Percentiles rank a stretch among this genome's conserved stretches.
These are phyloP conservation scores for Megamerina dolium DNA, from an alignment of 2,888 invertebrate genomes.

Conservation along the genomic window DNA sequence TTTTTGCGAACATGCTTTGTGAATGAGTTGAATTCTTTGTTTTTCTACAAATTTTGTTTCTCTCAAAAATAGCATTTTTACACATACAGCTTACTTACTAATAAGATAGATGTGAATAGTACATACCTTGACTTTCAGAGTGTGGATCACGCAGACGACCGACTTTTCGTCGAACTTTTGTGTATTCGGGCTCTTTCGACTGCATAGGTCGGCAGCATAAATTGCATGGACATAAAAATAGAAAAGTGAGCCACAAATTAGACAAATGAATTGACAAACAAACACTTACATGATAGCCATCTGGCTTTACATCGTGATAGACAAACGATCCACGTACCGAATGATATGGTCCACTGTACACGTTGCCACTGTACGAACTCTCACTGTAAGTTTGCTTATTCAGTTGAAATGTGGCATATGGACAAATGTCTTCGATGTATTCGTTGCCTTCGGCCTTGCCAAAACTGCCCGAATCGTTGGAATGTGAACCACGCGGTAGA, in stretches of 20 bases:
- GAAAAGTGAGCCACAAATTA: not conserved
- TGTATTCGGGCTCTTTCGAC: slow-evolving; percentile 73
- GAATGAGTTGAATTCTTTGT: too few relatives aligned
- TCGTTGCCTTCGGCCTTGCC: slow-evolving; percentile 56
- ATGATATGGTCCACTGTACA: slow-evolving; percentile 81
- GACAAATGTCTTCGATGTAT: slow-evolving; percentile 89
- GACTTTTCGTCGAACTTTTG: slow-evolving; percentile 78
- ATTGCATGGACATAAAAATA: not conserved
- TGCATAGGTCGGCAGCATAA: too few relatives aligned
- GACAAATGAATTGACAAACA: not conserved
- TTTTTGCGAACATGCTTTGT: too few relatives aligned
- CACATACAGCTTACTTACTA: too few relatives aligned
- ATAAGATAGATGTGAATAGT: too few relatives aligned
- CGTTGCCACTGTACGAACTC: slow-evolving; percentile 84
- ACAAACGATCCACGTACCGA: slow-evolving; percentile 81
- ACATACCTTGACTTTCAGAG: slow-evolving; percentile 75
- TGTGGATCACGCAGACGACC: slow-evolving; percentile 71
- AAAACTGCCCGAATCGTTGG: slow-evolving; percentile 54
- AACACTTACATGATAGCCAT: slow-evolving; percentile 46
- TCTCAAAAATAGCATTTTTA: not conserved
- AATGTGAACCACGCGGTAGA: slow-evolving; percentile 46
- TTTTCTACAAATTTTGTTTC: not conserved
- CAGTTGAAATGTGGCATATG: slow-evolving; percentile 86
- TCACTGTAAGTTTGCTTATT: slow-evolving; percentile 82
- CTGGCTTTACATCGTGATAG: slow-evolving; percentile 78